Evolutionary conservation across 2,113 vertebrate genomes (phyloP), one percentile per base, ranked within the genome.

Genomic region (Takifugu bimaculatus): DNA sequence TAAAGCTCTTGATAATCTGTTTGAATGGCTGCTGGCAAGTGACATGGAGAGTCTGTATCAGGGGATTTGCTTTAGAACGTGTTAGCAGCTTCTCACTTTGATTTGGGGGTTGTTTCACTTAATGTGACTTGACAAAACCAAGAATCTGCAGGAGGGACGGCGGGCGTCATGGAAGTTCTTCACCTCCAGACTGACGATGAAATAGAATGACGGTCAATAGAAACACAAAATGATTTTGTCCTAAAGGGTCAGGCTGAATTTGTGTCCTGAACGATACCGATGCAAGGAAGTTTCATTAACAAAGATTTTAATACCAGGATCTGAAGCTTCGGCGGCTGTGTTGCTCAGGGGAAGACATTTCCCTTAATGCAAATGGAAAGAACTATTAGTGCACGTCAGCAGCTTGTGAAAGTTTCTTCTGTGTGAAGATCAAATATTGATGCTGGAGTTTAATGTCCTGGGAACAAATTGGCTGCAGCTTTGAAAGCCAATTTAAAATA

Each of bases 1-100:
- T 86, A 79, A 88, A 85, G 72, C 51, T 35, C 65, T 72, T 5
- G 12, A 73, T 84, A 72, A 85, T 87, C 72, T 73, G 70, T 80
- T 65, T 70, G 57, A 82, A 59, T 71, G 65, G 80, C 70, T 66
- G 69, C 65, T 70, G 65, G 70, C 63, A 51, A 3, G 26, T 62
- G 77, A 72, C 69, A 47, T 1, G 50, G 57, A 64, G 26, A 57
- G 56, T 70, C 35, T 52, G 49, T 10, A 57, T 39, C 61, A 69
- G 50, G 60, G 48, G 25, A 43, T 29, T 12, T n/a, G 44, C 20
- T 12, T 53, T 9, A 1, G 43, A 29, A 13, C 26, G 27, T 3
- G 5, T 29, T 47, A 15, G 14, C 47, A 15, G n/a, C 52, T 26
- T 0, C 10, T 47, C 35, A 10, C 35, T 39, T 39, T 39, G 35